Base-by-base conservation (phyloP, 2,797 vertebrate species). In the Argentina silus region DNA sequence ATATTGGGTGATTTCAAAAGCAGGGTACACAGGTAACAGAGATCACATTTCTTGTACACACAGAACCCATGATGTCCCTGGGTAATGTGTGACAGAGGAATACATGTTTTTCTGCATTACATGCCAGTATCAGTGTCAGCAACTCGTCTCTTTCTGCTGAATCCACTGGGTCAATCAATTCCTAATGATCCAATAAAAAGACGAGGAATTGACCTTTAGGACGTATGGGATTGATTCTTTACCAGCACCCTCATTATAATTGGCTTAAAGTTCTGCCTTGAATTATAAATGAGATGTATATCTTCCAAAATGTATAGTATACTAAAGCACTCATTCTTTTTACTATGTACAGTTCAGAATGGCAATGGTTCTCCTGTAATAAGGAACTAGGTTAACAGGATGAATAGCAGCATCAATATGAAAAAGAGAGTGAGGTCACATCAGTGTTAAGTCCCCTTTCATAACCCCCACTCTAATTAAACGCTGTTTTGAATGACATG, bases 191-290 rank as follows among this genome's bases (percentile, higher is more conserved):
- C 86, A 84, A 90, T 87, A 84, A 84, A 89, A 86, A 83, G 82
- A 86, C 63, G 65, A 70, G 61, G 81, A 87, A 82, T 68, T 90
- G 88, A 89, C 92, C 90, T 92, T 92, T 85, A 87, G 81, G 76
- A 86, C 85, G 84, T 85, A 73, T 75, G 84, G 85, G 86, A 91
- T 90, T 87, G 87, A 90, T 89, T 85, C 83, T 83, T 86, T 82
- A 88, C 79, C 79, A 7, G 69, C 82, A 72, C 75, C 82, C 85
- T 86, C 83, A 74, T 88, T 82, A 86, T 92, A 90, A 92, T 90
- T 87, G 83, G 75, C 85, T 86, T 81, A 83, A 83, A 67, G 79
- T 78, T 84, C 85, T 81, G 85, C 84, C 82, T 63, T 79, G 89
- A 90, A 91, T 92, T 81, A 83, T 83, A 91, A 90, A 80, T 75